Evolutionary conservation across 2,888 invertebrate genomes (phyloP).

Genomic region (Antitype chi): DNA sequence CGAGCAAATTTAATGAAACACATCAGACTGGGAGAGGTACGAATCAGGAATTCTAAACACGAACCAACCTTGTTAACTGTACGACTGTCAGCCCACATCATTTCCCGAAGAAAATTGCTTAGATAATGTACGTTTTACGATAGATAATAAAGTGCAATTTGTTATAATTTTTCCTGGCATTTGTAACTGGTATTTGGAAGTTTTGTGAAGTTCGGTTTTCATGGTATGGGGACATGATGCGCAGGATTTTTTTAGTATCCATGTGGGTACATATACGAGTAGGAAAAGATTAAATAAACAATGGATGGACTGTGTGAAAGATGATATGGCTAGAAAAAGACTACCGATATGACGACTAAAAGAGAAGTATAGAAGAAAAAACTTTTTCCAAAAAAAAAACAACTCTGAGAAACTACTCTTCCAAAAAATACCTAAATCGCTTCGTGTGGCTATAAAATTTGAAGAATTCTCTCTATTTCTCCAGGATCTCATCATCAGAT

Average conservation of each 20-base stretch:
- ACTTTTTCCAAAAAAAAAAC: no score
- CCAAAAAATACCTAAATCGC: no score
- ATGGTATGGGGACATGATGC: background rate
- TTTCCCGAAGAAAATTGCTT: constrained; percentile 70
- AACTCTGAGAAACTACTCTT: no score
- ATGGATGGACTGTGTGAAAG: background rate
- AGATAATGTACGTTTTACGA: constrained; percentile 61
- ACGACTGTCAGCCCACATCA: constrained; percentile 69
- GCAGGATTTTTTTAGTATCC: no score
- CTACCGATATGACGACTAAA: background rate
- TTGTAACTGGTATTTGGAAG: background rate
- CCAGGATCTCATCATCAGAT: no score
- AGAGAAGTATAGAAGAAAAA: background rate
- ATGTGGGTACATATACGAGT: no score
- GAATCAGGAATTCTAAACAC: constrained; percentile 71
- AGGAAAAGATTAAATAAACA: background rate
- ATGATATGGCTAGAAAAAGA: background rate
- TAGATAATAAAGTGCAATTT: constrained; percentile 49
- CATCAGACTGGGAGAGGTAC: constrained; percentile 65
- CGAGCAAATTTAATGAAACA: constrained; percentile 73
- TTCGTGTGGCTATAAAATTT: no score
- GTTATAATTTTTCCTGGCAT: background rate
- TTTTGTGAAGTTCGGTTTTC: background rate
- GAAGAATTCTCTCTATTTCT: no score
- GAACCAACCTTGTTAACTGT: constrained; percentile 72